Base-by-base conservation (phyloP, 2,797 vertebrate species). In the Loris lydekkerianus region DNA sequence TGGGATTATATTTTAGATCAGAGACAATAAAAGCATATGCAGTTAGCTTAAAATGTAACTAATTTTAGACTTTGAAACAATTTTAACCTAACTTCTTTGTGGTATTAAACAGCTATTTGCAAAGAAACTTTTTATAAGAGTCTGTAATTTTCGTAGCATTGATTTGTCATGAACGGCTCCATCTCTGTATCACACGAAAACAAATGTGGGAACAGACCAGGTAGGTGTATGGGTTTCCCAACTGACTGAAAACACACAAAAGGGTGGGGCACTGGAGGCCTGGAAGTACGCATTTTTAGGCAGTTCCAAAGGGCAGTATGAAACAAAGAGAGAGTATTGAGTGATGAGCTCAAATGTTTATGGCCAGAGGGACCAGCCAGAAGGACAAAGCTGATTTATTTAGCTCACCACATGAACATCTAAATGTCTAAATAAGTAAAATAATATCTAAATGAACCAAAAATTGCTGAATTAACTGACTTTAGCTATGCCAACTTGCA, bases 1-100 rank as follows among this genome's bases (percentile, higher is more conserved):
- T 98, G 98, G 98, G 98, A 98, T 98, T 98, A 98, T 98, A 98
- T 98, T 98, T 98, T 98, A 98, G 97, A 98, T 98, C 98, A 98
- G 97, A 98, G 98, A 98, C 98, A 99, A 98, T 98, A 98, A 98
- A 98, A 98, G 98, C 98, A 98, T 98, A 98, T 98, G 98, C 97
- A 97, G 97, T 97, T 98, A 98, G 98, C 97, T 98, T 98, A 98
- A 98, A 98, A 98, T 97, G 98, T 98, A 98, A 98, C 98, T 98
- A 98, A 98, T 98, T 98, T 98, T 98, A 98, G 98, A 98, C 98
- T 98, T 98, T 98, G 98, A 98, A 98, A 96, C 97, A 97, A 95
- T 98, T 98, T 98, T 98, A 98, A 97, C 97, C 98, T 96, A 98
- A 98, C 98, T 98, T 98, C 97, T 98, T 97, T 94, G 95, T 95